These are phyloP conservation scores for Mesoclemmys tuberculata DNA, from an alignment of 2,113 vertebrate genomes.

Conservation along the genomic window DNA sequence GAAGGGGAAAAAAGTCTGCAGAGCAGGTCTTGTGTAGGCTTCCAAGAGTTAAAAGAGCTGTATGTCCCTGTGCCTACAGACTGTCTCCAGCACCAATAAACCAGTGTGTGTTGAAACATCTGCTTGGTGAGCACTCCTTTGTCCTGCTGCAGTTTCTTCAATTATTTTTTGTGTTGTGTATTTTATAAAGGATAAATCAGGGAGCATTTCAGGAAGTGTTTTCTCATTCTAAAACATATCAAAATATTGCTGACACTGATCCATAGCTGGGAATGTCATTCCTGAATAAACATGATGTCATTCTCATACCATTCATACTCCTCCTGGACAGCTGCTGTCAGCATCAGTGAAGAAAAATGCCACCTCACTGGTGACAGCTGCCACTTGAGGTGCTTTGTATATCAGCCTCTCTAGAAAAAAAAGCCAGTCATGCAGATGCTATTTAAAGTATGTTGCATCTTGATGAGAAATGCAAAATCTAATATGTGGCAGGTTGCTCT, in stretches of 20 bases:
- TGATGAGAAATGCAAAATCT: slow-evolving; percentile 76
- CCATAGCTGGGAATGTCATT: slow-evolving; percentile 88
- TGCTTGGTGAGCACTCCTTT: slow-evolving; percentile 48
- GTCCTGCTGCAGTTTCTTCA: slow-evolving; percentile 76
- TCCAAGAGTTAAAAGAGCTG: slow-evolving; percentile 57
- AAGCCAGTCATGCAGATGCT: slow-evolving; percentile 86
- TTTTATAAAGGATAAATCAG: slow-evolving; percentile 88
- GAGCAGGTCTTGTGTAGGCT: background rate
- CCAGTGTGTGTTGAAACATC: background rate
- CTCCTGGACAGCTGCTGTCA: slow-evolving; percentile 95
- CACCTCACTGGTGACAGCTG: slow-evolving; percentile 95
- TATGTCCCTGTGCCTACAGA: background rate
- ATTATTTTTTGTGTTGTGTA: slow-evolving; percentile 83
- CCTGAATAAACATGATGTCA: slow-evolving; percentile 98
- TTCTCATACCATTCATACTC: slow-evolving; percentile 92
- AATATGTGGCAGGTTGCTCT: slow-evolving; percentile 37
- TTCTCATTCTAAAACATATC: slow-evolving; percentile 86
- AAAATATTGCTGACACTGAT: slow-evolving; percentile 92
- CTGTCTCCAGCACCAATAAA: slow-evolving; percentile 19
- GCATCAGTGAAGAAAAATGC: slow-evolving; percentile 90
- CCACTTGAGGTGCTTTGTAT: slow-evolving; percentile 88
- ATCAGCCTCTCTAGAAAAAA: slow-evolving; percentile 79
- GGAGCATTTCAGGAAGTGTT: slow-evolving; percentile 82
- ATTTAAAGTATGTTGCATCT: slow-evolving; percentile 84
- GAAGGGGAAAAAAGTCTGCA: background rate